A percentile compares a stretch with the other conserved stretches of the same genome.
phyloP scores from a whole-genome alignment of 2,888 invertebrate species.

The Acheta domesticus region DNA sequence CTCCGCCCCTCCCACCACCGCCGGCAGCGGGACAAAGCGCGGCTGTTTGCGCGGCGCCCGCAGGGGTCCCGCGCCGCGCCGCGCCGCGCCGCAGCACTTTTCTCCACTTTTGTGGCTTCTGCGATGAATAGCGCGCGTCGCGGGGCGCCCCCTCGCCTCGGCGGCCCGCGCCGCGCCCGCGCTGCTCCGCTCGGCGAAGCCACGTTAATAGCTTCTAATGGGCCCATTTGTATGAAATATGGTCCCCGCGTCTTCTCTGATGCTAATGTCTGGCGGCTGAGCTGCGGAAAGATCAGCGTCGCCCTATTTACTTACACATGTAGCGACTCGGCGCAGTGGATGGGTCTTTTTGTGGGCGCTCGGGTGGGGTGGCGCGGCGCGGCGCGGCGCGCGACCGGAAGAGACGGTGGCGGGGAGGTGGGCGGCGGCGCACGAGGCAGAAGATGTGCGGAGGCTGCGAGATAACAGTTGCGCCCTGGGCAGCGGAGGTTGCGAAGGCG shows the following conservation, averaged over 20 bases:
- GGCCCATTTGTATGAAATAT: slow-evolving; percentile 31
- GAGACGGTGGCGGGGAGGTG: no score
- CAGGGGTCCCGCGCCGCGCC: neutral
- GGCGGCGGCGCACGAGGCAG: no score
- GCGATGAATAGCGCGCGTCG: neutral
- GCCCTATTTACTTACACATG: slow-evolving; percentile 3
- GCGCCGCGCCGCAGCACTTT: neutral
- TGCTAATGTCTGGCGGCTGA: neutral
- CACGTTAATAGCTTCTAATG: slow-evolving; percentile 30
- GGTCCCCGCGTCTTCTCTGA: slow-evolving; percentile 12
- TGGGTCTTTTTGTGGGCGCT: no score
- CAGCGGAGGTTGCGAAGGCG: no score
- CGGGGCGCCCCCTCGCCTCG: neutral
- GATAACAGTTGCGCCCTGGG: no score
- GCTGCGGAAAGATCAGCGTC: neutral
- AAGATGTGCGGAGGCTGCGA: no score
- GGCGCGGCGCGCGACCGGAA: no score
- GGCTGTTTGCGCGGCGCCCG: no score
- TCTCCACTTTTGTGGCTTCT: neutral
- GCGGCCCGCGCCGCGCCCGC: neutral
- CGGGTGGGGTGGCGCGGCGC: no score
- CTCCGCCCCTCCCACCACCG: no score
- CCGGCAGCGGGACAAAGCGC: no score
- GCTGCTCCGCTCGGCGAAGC: neutral
- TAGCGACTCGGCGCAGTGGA: neutral